Conservation (phyloP, 2,888 invertebrate species). For the Craniophora ligustri region DNA sequence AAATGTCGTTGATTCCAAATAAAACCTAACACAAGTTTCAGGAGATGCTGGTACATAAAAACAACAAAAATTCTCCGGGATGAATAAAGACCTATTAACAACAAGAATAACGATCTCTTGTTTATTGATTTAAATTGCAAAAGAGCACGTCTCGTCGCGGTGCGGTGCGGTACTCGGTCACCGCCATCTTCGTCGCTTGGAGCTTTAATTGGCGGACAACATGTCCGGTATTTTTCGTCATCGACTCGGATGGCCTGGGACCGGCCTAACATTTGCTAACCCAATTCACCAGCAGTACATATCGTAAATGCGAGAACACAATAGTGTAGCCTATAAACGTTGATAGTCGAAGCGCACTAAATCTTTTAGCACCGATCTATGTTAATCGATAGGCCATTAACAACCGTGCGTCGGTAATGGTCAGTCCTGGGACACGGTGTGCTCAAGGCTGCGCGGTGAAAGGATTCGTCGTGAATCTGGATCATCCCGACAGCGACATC, state of each 20-base stretch:
- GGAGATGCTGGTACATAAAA: not conserved
- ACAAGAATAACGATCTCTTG: conserved; percentile 69
- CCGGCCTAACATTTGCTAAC: conserved; percentile 65
- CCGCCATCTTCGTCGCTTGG: conserved; percentile 53
- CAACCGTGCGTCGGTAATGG: conserved; percentile 81
- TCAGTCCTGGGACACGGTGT: conserved; percentile 73
- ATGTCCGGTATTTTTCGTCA: conserved; percentile 65
- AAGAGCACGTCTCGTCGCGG: conserved; percentile 65
- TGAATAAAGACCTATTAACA: conserved; percentile 69
- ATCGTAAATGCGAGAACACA: conserved; percentile 68
- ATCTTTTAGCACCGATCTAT: conserved; percentile 81
- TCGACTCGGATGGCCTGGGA: conserved; percentile 61
- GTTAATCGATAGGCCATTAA: conserved; percentile 85
- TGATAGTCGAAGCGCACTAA: conserved; percentile 68
- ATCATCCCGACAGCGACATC: conserved; percentile 76
- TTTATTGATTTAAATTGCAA: conserved; percentile 79
- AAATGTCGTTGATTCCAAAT: conserved; percentile 6
- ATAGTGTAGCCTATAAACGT: conserved; percentile 67
- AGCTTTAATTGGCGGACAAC: conserved; percentile 70
- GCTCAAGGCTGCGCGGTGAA: conserved; percentile 85
- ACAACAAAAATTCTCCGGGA: conserved; percentile 51
- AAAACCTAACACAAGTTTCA: conserved; percentile 11
- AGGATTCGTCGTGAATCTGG: conserved; percentile 84
- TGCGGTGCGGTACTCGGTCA: conserved; percentile 56
- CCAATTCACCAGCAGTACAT: conserved; percentile 48